These are phyloP conservation scores for Xanthia icteritia DNA, from an alignment of 2,888 invertebrate genomes.

Conservation along the genomic window DNA sequence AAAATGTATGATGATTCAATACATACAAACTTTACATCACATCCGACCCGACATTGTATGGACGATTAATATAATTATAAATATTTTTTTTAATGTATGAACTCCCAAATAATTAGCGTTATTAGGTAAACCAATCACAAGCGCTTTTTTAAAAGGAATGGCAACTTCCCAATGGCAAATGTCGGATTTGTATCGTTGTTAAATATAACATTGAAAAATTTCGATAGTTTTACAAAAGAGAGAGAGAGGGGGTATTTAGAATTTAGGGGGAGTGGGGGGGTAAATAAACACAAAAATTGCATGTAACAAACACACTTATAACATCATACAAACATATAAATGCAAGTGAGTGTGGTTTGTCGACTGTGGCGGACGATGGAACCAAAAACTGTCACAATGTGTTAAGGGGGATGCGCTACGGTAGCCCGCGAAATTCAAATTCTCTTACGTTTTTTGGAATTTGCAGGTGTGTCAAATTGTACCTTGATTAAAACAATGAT, in stretches of 20 bases:
- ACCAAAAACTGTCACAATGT: conserved; percentile 66
- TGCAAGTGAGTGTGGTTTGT: conserved; percentile 90
- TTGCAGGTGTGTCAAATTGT: too few species aligned
- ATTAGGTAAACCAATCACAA: conserved; percentile 90
- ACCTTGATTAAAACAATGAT: too few species aligned
- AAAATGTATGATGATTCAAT: conserved; percentile 71
- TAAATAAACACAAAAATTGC: conserved; percentile 61
- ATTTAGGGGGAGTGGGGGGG: conserved; percentile 65
- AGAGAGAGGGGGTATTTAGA: conserved; percentile 47
- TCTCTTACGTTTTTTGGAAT: too few species aligned
- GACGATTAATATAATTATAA: conserved; percentile 61
- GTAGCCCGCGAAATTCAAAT: too few species aligned
- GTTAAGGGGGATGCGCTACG: not conserved
- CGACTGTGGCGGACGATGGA: conserved; percentile 83
- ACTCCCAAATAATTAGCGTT: conserved; percentile 80
- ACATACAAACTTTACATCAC: conserved; percentile 75
- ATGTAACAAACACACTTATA: conserved; percentile 69
- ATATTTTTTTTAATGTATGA: conserved; percentile 46
- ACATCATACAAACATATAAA: conserved; percentile 81
- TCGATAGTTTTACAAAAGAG: conserved; percentile 53
- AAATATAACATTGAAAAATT: conserved; percentile 54
- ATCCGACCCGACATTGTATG: conserved; percentile 87
- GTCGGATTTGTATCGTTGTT: conserved; percentile 84
- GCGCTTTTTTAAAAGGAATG: conserved; percentile 82
- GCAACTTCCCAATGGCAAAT: conserved; percentile 88